Percentiles rank a stretch among this genome's conserved stretches.
phyloP scores from a whole-genome alignment of 2,797 vertebrate species.

The Centroberyx gerrardi region DNA sequence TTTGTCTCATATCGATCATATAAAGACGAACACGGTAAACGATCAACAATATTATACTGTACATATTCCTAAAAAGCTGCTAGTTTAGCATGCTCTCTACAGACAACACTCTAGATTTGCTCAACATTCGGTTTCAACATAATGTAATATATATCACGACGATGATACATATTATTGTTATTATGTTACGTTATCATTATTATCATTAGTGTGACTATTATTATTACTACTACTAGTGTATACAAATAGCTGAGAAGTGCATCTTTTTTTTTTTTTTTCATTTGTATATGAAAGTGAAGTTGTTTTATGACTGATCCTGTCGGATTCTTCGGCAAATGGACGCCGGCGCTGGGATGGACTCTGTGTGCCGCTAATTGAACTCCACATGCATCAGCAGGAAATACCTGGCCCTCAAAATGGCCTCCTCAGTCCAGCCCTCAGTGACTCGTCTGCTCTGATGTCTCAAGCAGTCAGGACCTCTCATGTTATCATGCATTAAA shows the following conservation, averaged over 20 bases:
- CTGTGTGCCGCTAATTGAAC: conserved; percentile 44
- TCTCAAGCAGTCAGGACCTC: conserved; percentile 68
- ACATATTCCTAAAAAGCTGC: conserved; percentile 58
- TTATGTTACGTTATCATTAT: conserved; percentile 69
- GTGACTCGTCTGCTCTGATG: conserved; percentile 55
- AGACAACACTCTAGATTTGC: conserved; percentile 45
- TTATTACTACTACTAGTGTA: conserved; percentile 77
- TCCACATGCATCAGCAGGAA: conserved; percentile 58
- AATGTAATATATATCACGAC: conserved; percentile 33
- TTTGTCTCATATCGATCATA: conserved; percentile 21
- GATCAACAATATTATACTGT: conserved; percentile 34
- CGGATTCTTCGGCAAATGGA: conserved; percentile 62
- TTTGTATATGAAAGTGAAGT: conserved; percentile 80
- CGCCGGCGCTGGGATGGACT: conserved; percentile 36
- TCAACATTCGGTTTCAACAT: conserved; percentile 39
- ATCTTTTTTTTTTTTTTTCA: conserved; percentile 59
- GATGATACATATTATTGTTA: conserved; percentile 48
- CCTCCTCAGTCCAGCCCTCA: conserved; percentile 57
- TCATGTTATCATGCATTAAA: conserved; percentile 58
- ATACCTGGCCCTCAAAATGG: conserved; percentile 64
- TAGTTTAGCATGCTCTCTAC: conserved; percentile 48
- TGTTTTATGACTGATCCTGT: conserved; percentile 76
- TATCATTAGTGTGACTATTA: conserved; percentile 71
- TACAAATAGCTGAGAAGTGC: conserved; percentile 68
- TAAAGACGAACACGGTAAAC: conserved; percentile 32